phyloP scores from a whole-genome alignment of 2,888 invertebrate species.

The Thumatha senex region DNA sequence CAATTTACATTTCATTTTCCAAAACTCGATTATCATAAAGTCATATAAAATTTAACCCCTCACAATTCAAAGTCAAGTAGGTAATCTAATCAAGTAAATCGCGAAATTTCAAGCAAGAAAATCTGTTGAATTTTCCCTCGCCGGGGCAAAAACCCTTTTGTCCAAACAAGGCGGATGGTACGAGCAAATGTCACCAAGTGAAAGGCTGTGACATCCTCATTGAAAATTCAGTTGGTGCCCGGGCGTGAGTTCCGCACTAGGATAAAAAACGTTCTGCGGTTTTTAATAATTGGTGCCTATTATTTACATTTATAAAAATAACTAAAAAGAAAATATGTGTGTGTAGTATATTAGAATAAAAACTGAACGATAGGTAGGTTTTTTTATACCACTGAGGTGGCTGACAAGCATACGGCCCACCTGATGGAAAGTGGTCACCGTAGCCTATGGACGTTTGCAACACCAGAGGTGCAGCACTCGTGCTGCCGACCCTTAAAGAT shows the following conservation, averaged over 20 bases:
- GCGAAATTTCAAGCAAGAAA: conserved; percentile 49
- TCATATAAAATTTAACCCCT: conserved; percentile 43
- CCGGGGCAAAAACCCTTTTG: conserved; percentile 70
- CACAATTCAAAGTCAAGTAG: conserved; percentile 59
- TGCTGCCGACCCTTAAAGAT: no score
- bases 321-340: no score
- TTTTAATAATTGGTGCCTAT: not conserved
- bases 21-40: conserved; percentile 28
- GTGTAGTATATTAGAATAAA: no score
- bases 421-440: no score
- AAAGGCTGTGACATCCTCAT: conserved; percentile 73
- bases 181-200: conserved; percentile 68
- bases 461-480: no score
- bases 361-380: no score
- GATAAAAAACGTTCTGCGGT: conserved; percentile 24
- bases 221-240: conserved; percentile 64
- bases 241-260: conserved; percentile 42
- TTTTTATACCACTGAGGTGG: no score
- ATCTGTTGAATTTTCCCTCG: conserved; percentile 47
- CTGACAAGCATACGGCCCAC: no score
- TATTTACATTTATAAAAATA: no score
- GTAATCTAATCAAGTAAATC: conserved; percentile 66
- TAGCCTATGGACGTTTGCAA: no score
- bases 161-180: conserved; percentile 71
- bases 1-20: conserved; percentile 21